These are phyloP conservation scores for Seladonia tumulorum DNA, from an alignment of 2,888 invertebrate genomes.

Conservation along the genomic window DNA sequence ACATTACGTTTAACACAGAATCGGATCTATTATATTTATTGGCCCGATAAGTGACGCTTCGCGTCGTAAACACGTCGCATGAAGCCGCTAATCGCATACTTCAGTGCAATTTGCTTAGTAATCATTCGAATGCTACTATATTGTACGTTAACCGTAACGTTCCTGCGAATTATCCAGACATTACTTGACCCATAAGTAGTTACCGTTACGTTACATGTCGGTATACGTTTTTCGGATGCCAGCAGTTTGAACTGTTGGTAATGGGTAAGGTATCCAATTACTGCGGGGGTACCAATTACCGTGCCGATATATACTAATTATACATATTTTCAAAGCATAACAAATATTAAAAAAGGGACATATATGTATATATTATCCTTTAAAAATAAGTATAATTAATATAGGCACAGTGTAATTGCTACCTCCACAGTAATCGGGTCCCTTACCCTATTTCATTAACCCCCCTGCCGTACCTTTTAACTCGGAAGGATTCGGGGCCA, in stretches of 20 bases:
- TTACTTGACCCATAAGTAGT: not conserved
- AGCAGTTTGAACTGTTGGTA: not conserved
- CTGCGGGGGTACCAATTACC: too few relatives aligned
- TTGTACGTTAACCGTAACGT: not conserved
- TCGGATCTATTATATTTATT: constrained; percentile 24
- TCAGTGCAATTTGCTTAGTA: not conserved
- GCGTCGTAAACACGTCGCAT: not conserved
- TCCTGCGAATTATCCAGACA: not conserved
- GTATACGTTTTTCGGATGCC: not conserved
- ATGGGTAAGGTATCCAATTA: not conserved
- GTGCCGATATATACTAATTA: too few relatives aligned
- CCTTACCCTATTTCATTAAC: too few relatives aligned
- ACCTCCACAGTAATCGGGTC: too few relatives aligned
- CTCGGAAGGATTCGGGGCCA: too few relatives aligned
- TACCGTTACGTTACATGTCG: not conserved
- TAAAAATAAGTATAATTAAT: too few relatives aligned
- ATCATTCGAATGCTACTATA: not conserved
- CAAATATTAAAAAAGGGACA: too few relatives aligned
- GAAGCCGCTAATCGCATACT: not conserved
- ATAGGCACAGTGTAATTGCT: too few relatives aligned
- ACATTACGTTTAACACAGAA: not conserved
- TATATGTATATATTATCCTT: too few relatives aligned
- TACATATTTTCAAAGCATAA: too few relatives aligned
- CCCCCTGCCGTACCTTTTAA: too few relatives aligned
- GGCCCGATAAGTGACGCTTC: constrained; percentile 20